These are phyloP conservation scores for Cryptocephalus primarius DNA, from an alignment of 2,888 invertebrate genomes.

Conservation along the genomic window DNA sequence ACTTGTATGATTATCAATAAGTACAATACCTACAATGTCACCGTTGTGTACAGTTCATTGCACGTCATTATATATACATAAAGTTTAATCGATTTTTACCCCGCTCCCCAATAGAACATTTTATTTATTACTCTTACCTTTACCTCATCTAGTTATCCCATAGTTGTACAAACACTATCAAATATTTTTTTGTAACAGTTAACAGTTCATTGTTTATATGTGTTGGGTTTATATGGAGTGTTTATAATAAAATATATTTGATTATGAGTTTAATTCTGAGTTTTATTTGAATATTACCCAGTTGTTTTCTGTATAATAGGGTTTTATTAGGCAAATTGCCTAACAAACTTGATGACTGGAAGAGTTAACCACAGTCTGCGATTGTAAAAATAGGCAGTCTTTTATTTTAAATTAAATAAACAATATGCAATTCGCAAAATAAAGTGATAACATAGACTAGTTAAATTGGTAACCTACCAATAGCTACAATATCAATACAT, in stretches of 20 bases:
- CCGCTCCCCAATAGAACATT: constrained; percentile 5
- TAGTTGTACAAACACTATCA: constrained; percentile 30
- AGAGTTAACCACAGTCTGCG: too few relatives aligned
- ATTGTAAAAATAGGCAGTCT: too few relatives aligned
- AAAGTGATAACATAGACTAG: too few relatives aligned
- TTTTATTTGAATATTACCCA: too few relatives aligned
- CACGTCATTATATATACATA: constrained; percentile 25
- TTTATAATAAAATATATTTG: constrained; percentile 25
- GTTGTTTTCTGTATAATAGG: too few relatives aligned
- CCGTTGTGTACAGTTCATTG: constrained; percentile 37
- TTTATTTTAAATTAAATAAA: too few relatives aligned
- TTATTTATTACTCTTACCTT: constrained; percentile 24
- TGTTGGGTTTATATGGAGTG: constrained; percentile 40
- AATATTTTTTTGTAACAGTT: constrained; percentile 29
- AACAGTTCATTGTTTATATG: constrained; percentile 34
- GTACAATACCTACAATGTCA: constrained; percentile 28
- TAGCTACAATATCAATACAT: too few relatives aligned
- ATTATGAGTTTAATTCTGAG: neutral
- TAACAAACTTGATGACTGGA: too few relatives aligned
- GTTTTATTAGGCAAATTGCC: too few relatives aligned
- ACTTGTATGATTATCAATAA: constrained; percentile 28
- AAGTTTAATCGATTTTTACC: constrained; percentile 15
- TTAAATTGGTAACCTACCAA: too few relatives aligned
- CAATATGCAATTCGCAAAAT: too few relatives aligned
- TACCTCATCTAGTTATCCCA: constrained; percentile 27